Evolutionary conservation across 2,113 vertebrate genomes (phyloP).

Genomic region (Calidris pugnax): DNA sequence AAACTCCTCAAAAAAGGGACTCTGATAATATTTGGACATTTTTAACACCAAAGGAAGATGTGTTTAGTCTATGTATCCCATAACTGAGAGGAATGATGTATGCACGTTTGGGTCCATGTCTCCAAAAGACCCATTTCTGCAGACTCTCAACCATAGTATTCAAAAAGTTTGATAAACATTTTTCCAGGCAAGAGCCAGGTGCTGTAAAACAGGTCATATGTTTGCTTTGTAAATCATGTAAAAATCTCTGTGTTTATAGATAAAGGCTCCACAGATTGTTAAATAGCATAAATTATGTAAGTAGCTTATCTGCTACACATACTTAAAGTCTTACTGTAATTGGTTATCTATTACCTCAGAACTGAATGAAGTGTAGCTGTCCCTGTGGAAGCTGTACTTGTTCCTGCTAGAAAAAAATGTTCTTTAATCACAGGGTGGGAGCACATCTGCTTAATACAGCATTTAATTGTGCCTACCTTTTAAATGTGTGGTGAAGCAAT

Average conservation of each 20-base stretch:
- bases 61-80: conserved; percentile 62
- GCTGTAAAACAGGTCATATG: neutral
- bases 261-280: neutral
- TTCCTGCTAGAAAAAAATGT: neutral
- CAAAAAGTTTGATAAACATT: conserved; percentile 55
- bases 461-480: neutral
- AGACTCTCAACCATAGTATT: neutral
- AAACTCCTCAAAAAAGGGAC: neutral
- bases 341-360: neutral
- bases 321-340: neutral
- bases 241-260: conserved; percentile 41
- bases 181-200: neutral
- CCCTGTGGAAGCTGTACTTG: neutral
- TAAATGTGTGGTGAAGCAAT: neutral
- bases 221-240: conserved; percentile 48
- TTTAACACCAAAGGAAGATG: conserved; percentile 7
- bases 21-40: conserved; percentile 48
- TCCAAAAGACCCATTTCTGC: conserved; percentile 21
- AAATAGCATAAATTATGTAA: conserved; percentile 31
- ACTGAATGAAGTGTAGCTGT: neutral
- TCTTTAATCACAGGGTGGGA: neutral
- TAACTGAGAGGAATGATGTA: neutral
- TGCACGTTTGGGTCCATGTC: neutral
- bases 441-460: conserved; percentile 1
- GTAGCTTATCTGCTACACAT: neutral